phyloP scores from a whole-genome alignment of 64 coral and sea anemone species.

The Orbicella faveolata region DNA sequence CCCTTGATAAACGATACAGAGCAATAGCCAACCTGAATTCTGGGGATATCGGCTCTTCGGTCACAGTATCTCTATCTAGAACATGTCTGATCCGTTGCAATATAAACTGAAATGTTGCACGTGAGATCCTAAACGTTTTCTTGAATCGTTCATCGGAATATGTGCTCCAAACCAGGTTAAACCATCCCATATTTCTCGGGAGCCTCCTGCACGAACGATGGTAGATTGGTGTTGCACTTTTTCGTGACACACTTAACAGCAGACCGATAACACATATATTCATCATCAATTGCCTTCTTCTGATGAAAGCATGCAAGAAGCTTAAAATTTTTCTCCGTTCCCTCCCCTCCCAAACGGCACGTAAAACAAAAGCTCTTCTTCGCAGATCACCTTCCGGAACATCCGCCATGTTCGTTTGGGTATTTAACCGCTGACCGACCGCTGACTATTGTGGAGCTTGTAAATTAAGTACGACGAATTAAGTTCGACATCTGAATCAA shows the following conservation, averaged over 20 bases:
- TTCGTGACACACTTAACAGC: background rate
- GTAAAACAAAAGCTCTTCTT: constrained; percentile 18
- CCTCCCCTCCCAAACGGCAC: constrained; percentile 5
- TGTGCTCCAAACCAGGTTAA: constrained; percentile 22
- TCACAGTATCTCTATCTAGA: constrained; percentile 34
- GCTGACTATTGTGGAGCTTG: background rate
- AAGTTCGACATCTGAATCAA: constrained; percentile 21
- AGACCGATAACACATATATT: constrained; percentile 14
- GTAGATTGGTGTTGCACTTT: background rate
- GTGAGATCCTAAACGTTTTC: constrained; percentile 59
- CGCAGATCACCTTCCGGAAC: background rate
- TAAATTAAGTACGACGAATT: constrained; percentile 28
- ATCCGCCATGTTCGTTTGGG: background rate
- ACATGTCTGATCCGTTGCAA: constrained; percentile 32
- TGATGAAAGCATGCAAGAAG: constrained; percentile 14
- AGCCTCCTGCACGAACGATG: constrained; percentile 4
- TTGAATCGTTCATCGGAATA: constrained; percentile 62
- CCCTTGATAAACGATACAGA: too few relatives aligned
- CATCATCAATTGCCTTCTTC: constrained; percentile 25
- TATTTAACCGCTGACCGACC: too few relatives aligned
- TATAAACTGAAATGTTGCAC: constrained; percentile 61
- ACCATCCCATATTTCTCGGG: constrained; percentile 53
- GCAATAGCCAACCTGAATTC: constrained; percentile 41
- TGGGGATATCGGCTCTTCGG: constrained; percentile 45
- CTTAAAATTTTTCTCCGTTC: background rate